phyloP scores from a whole-genome alignment of 2,797 vertebrate genomes.

The Acomys russatus region DNA sequence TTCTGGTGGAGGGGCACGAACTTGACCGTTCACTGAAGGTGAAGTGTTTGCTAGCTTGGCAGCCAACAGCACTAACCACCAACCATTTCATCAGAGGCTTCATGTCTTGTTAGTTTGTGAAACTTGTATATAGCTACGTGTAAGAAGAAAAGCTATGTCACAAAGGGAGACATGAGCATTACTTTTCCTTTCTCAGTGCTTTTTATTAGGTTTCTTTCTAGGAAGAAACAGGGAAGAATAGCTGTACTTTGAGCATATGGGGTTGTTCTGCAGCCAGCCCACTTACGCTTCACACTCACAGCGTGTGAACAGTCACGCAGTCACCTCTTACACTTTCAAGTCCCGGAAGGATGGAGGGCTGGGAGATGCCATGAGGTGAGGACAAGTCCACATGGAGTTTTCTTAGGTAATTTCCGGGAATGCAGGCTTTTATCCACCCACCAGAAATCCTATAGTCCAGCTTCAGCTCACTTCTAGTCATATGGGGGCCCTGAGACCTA shows the following conservation, averaged over 20 bases:
- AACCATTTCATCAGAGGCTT: conserved; percentile 77
- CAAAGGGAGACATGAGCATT: conserved; percentile 23
- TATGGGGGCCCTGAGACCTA: no score
- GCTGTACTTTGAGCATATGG: not conserved
- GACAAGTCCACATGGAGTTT: not conserved
- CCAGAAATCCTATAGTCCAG: not conserved
- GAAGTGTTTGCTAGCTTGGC: conserved; percentile 83
- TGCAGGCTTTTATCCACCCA: not conserved
- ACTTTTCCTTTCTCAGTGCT: not conserved
- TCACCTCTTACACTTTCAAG: not conserved
- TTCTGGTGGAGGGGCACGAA: conserved; percentile 85
- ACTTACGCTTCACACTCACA: not conserved
- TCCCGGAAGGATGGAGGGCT: not conserved
- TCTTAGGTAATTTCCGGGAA: not conserved
- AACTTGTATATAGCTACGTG: conserved; percentile 7
- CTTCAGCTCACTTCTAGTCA: not conserved
- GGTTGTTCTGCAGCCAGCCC: not conserved
- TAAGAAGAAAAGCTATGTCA: conserved; percentile 68
- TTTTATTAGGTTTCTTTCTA: not conserved
- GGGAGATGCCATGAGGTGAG: not conserved
- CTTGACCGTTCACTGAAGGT: conserved; percentile 86
- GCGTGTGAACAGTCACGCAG: not conserved
- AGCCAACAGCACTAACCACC: conserved; percentile 80
- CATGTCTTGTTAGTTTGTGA: conserved; percentile 75
- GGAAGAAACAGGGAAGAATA: not conserved